Conservation (phyloP, 2,113 vertebrate genomes). For the Ictidomys tridecemlineatus region DNA sequence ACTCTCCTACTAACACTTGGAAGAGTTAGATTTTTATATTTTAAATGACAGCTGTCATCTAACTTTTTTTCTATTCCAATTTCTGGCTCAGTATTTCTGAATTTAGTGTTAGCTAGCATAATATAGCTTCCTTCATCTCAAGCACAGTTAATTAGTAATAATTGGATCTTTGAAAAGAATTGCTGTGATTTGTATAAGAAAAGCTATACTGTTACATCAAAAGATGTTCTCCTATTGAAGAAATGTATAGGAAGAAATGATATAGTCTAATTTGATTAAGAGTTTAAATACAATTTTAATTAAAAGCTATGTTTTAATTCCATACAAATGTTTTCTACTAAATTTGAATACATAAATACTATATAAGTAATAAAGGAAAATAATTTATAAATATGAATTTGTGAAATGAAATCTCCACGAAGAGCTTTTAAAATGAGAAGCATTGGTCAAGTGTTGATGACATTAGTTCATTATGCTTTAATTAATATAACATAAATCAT, state of each 20-base stretch:
- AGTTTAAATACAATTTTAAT: constrained; percentile 81
- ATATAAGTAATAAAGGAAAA: neutral
- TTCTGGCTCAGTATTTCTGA: constrained; percentile 64
- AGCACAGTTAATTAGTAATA: constrained; percentile 70
- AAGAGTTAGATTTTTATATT: constrained; percentile 49
- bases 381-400: neutral
- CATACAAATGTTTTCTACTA: constrained; percentile 45
- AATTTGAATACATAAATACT: constrained; percentile 40
- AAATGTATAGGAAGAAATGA: constrained; percentile 48
- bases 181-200: neutral
- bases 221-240: constrained; percentile 19
- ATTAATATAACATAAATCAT: constrained; percentile 54
- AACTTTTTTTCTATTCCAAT: neutral
- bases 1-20: constrained; percentile 56
- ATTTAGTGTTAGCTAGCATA: constrained; percentile 66
- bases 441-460: constrained; percentile 52
- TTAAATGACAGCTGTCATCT: neutral
- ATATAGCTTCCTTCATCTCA: constrained; percentile 63
- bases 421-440: constrained; percentile 54
- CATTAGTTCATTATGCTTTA: constrained; percentile 62
- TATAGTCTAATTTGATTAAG: neutral
- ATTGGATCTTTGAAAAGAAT: constrained; percentile 65
- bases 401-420: constrained; percentile 10
- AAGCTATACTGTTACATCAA: constrained; percentile 68
- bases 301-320: constrained; percentile 7